Conservation (phyloP, 2,888 invertebrate species). For the Villa cingulata region DNA sequence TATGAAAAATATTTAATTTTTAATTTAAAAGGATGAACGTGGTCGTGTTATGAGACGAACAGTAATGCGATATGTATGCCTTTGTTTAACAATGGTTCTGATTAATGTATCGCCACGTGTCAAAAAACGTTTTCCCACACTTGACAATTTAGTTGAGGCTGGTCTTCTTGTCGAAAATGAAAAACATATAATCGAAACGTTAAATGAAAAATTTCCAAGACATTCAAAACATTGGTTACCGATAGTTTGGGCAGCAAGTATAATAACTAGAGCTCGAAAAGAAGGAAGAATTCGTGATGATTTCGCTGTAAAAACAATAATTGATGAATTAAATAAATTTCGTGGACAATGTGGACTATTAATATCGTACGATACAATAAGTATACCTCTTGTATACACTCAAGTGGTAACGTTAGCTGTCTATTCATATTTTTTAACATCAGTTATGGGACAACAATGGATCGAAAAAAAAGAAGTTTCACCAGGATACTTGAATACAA, state of each 20-base stretch:
- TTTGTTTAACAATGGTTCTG: slow-evolving; percentile 76
- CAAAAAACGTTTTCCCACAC: slow-evolving; percentile 74
- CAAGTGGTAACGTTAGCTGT: slow-evolving; percentile 87
- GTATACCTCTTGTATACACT: slow-evolving; percentile 67
- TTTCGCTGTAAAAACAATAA: slow-evolving; percentile 82
- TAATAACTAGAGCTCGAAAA: slow-evolving; percentile 76
- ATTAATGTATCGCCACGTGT: slow-evolving; percentile 77
- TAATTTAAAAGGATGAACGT: slow-evolving; percentile 55
- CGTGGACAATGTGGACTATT: slow-evolving; percentile 63
- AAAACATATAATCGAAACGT: slow-evolving; percentile 58
- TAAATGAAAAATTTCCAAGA: slow-evolving; percentile 69
- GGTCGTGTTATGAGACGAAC: slow-evolving; percentile 71
- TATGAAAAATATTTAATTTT: slow-evolving; percentile 14
- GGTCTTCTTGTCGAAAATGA: slow-evolving; percentile 74
- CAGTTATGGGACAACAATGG: slow-evolving; percentile 82
- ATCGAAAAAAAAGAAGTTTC: slow-evolving; percentile 44
- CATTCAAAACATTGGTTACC: slow-evolving; percentile 85
- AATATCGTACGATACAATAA: slow-evolving; percentile 63
- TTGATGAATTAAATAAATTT: slow-evolving; percentile 76
- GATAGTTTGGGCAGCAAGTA: slow-evolving; percentile 83
- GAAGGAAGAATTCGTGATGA: slow-evolving; percentile 82
- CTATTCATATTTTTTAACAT: slow-evolving; percentile 81
- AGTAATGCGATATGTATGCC: slow-evolving; percentile 69
- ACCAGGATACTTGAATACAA: slow-evolving; percentile 39
- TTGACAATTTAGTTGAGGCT: slow-evolving; percentile 71